phyloP scores from a whole-genome alignment of 2,113 vertebrate species.

The Hippolais icterina region DNA sequence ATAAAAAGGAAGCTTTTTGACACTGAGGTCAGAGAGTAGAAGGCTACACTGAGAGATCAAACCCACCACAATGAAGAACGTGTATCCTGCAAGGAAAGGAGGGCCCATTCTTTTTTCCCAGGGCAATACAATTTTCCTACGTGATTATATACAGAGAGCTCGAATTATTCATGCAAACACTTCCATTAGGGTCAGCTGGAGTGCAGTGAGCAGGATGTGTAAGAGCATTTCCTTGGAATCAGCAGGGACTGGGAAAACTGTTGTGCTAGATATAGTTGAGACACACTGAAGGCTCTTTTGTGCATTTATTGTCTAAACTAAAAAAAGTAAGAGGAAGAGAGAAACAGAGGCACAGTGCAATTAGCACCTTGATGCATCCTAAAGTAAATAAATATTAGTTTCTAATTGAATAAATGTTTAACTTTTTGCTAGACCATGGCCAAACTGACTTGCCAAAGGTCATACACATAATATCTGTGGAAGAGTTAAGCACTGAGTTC shows the following conservation, averaged over 20 bases:
- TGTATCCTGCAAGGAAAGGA: slow-evolving; percentile 7
- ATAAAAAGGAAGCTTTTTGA: neutral
- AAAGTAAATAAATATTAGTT: neutral
- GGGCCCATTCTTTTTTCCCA: neutral
- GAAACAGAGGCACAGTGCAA: neutral
- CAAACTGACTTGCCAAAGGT: neutral
- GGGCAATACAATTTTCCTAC: neutral
- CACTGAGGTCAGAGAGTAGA: slow-evolving; percentile 1
- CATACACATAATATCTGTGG: neutral
- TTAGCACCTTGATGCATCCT: neutral
- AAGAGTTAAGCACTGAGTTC: neutral
- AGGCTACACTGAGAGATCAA: neutral
- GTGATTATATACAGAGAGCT: neutral
- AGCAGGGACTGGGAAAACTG: slow-evolving; percentile 9
- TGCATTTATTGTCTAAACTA: neutral
- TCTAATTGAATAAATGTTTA: neutral
- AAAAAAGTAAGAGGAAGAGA: neutral
- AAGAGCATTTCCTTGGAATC: neutral
- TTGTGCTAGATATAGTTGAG: neutral
- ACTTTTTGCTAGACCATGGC: neutral
- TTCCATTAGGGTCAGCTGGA: slow-evolving; percentile 9
- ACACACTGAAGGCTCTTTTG: neutral
- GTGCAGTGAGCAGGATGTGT: slow-evolving; percentile 5
- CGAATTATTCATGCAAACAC: slow-evolving; percentile 8
- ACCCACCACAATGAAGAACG: neutral